Conservation (phyloP, 2,888 invertebrate genomes). For the Agrilus cyanescens region DNA sequence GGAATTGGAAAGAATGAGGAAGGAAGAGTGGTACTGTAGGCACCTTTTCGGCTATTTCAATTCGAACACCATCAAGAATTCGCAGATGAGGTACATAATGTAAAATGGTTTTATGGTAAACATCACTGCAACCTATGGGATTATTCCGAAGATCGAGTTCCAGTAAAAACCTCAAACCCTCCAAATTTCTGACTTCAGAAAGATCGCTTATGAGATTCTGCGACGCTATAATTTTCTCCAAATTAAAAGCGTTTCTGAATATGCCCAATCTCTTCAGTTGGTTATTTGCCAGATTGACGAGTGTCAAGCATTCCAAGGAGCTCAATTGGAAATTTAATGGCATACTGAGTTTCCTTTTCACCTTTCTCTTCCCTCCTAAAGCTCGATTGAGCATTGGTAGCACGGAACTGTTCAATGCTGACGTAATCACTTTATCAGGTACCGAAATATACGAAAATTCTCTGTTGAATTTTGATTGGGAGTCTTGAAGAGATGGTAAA, state of each 20-base stretch:
- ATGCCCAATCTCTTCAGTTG: conserved; percentile 41
- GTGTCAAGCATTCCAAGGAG: too few relatives aligned
- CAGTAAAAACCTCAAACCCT: conserved; percentile 23
- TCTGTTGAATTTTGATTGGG: too few relatives aligned
- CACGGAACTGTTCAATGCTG: too few relatives aligned
- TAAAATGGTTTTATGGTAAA: conserved; percentile 30
- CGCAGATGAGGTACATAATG: conserved; percentile 27
- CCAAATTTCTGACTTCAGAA: conserved; percentile 30
- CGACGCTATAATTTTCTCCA: conserved; percentile 29
- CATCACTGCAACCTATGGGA: conserved; percentile 21
- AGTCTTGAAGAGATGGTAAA: too few relatives aligned
- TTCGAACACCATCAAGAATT: conserved; percentile 28
- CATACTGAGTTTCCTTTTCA: too few relatives aligned
- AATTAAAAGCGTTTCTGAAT: conserved; percentile 32
- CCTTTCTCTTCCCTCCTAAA: too few relatives aligned
- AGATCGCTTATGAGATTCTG: conserved; percentile 30
- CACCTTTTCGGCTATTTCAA: conserved; percentile 28
- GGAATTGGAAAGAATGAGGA: background rate
- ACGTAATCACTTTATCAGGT: too few relatives aligned
- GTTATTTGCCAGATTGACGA: conserved; percentile 43
- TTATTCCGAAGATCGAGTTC: conserved; percentile 31
- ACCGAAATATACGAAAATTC: too few relatives aligned
- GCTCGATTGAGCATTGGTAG: too few relatives aligned
- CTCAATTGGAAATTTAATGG: too few relatives aligned
- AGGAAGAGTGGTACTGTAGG: background rate